Percentiles rank a stretch among this genome's conserved stretches.
phyloP scores from a whole-genome alignment of 2,797 vertebrate genomes.

The Sebastes taczanowskii region DNA sequence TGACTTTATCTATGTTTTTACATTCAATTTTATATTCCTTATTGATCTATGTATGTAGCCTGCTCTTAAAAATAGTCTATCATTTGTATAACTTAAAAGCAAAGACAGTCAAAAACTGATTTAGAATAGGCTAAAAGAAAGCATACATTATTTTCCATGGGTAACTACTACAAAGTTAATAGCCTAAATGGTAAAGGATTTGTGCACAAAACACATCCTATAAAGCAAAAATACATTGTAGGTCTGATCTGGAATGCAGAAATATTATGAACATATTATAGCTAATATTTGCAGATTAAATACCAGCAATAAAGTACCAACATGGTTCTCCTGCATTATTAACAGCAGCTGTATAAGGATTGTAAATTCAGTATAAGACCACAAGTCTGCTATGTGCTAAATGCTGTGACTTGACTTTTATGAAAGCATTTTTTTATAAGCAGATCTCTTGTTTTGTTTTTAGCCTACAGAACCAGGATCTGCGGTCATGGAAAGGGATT shows the following conservation, averaged over 20 bases:
- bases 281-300: conserved; percentile 12
- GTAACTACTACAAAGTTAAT: too few species aligned
- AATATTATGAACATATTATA: not conserved
- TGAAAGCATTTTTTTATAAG: conserved; percentile 38
- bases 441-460: conserved; percentile 8
- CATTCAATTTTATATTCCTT: not conserved
- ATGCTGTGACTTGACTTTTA: conserved; percentile 36
- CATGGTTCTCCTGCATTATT: conserved; percentile 48
- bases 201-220: too few species aligned
- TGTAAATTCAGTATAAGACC: conserved; percentile 37
- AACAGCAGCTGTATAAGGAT: conserved; percentile 61
- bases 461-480: conserved; percentile 18
- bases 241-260: not conserved
- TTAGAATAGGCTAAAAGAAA: not conserved
- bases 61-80: not conserved
- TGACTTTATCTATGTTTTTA: conserved; percentile 5
- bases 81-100: not conserved
- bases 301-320: conserved; percentile 7
- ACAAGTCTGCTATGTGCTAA: not conserved
- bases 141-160: not conserved
- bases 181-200: too few species aligned
- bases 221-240: not conserved
- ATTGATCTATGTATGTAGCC: not conserved
- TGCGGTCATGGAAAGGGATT: conserved; percentile 50
- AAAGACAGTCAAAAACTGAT: not conserved